These are phyloP conservation scores for Penaeus monodon DNA, from an alignment of 2,888 invertebrate species.

Conservation along the genomic window DNA sequence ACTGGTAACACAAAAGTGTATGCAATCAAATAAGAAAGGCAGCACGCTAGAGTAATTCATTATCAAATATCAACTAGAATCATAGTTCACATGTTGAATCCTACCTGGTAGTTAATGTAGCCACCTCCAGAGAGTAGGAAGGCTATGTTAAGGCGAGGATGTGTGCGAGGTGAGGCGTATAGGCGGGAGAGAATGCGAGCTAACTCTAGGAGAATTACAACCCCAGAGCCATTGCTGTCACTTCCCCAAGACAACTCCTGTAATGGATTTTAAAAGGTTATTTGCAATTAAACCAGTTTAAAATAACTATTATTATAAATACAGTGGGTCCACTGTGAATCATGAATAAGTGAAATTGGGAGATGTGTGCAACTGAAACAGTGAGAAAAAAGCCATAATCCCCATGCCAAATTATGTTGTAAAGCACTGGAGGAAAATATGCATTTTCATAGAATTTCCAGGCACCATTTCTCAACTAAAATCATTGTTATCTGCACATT, in stretches of 20 bases:
- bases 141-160: slow-evolving; percentile 79
- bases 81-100: not conserved
- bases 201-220: slow-evolving; percentile 87
- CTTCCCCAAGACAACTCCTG: slow-evolving; percentile 89
- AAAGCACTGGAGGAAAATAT: too few relatives aligned
- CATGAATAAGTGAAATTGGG: too few relatives aligned
- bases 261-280: slow-evolving; percentile 61
- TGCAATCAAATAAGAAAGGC: not conserved
- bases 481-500: too few relatives aligned
- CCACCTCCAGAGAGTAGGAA: slow-evolving; percentile 93
- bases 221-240: slow-evolving; percentile 93
- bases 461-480: too few relatives aligned
- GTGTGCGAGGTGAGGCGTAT: slow-evolving; percentile 72
- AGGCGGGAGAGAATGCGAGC: slow-evolving; percentile 89
- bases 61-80: not conserved
- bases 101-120: slow-evolving; percentile 88
- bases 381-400: not conserved
- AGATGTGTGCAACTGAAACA: not conserved
- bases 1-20: too few relatives aligned
- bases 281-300: too few relatives aligned
- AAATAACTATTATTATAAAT: too few relatives aligned
- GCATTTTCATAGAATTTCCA: too few relatives aligned
- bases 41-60: not conserved
- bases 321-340: too few relatives aligned
- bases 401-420: not conserved